Base-by-base conservation (phyloP, 1,140 invertebrate species). In the Hormaphis cornu region DNA sequence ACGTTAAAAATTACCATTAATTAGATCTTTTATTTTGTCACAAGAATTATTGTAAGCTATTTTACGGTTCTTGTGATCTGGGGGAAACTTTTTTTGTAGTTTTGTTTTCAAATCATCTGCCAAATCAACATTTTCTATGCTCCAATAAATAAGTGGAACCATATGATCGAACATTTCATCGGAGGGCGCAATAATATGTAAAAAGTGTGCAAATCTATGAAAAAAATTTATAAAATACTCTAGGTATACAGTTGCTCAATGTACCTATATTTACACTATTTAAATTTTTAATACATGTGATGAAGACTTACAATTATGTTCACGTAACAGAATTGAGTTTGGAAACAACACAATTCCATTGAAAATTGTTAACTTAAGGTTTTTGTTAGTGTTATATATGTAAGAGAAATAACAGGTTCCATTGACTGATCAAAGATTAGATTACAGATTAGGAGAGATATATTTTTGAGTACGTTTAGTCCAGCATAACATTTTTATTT, bases 101-200 rank as follows among this genome's bases (percentile, higher is more conserved):
- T 48, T 48, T 0, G 1, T 20, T 22, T 50, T 16, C 18, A 46
- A 48, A 10, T 48, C 22, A 16, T 66, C 59, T 0, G 10, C 2
- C 22, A 66, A 14, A 20, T 26, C 58, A n/a, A 46, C 2, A 61
- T 46, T 42, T 46, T 61, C 58, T 42, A 61, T 42, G 28, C 26
- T 48, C 59, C 59, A 66, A 33, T 66, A 66, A 1, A 48, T 28
- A 16, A 6, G 5, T 9, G 59, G 59, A 16, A 66, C 4, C 40
- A 66, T 66, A 8, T 46, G 4, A 30, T 22, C 6, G 12, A 66
- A 33, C 42, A 66, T 66, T 30, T 66, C 59, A 3, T 66, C 59
- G 2, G 59, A 50, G 0, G 59, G 59, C n/a, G 59, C 44, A 7
- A 66, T 35, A 20, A 66, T 48, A 20, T 66, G 59, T 33, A 66